Base-by-base conservation (phyloP, 2,113 vertebrate genomes). In the Chlorocebus sabaeus region DNA sequence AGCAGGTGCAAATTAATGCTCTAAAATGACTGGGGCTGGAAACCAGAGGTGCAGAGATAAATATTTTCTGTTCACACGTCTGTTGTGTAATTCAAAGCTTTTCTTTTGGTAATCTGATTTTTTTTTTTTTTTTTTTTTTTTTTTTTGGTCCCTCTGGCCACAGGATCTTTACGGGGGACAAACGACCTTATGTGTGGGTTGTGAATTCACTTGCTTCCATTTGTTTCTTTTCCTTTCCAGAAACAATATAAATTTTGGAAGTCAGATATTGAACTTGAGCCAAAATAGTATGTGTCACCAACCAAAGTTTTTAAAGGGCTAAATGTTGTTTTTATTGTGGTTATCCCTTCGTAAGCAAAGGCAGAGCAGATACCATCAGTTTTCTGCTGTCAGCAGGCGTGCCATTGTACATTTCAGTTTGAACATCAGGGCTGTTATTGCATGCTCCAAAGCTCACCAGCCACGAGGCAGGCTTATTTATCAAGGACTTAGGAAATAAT, bases 361-460 rank as follows among this genome's bases (percentile, higher is more conserved):
- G 38, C 27, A 40, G 32, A 90, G n/a, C 43, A 35, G 17, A 68
- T 16, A 14, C 25, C 45, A 64, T 70, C 17, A 11, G n/a, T 7
- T 18, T 3, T 50, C 70, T 27, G 72, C 45, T 30, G 30, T 8
- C 43, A 0, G 16, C 13, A 2, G 72, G 14, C 35, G 0, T 3
- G 0, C 9, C 3, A 6, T 3, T 52, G 52, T 9, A 14, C 1
- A 0, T n/a, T 13, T 30, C 1, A 16, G 40, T n/a, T 10, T 55
- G 40, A 30, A 9, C 25, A 1, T 64, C 22, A 22, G 20, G 20
- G 1, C 50, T 75, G n/a, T 32, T 7, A 2, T 0, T 3, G 35
- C 4, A 0, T 17, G 38, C 32, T 32, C 82, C 8, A 10, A 22
- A 35, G 52, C 5, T 1, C 5, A 5, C 27, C 4, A 17, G 48